These are phyloP conservation scores for Eupithecia vulgata DNA, from an alignment of 2,888 invertebrate genomes.

Conservation along the genomic window DNA sequence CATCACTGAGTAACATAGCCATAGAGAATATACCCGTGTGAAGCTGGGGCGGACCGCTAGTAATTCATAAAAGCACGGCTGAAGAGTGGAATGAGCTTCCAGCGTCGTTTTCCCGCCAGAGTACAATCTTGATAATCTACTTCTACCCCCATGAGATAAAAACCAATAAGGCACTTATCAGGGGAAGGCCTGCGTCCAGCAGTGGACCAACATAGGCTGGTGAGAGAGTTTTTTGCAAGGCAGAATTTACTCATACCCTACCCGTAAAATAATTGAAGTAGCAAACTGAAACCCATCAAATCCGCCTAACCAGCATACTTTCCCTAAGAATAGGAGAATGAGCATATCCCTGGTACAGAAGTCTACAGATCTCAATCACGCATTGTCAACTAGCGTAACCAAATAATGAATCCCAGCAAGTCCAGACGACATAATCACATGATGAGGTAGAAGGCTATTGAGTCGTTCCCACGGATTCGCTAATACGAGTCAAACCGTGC, in stretches of 20 bases:
- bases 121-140: too few relatives aligned
- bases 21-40: too few relatives aligned
- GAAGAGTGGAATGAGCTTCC: too few relatives aligned
- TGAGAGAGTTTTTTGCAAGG: not conserved
- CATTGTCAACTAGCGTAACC: conserved; percentile 5
- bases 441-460: conserved; percentile 23
- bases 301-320: not conserved
- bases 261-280: not conserved
- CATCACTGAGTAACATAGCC: too few relatives aligned
- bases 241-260: not conserved
- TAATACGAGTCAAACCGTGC: conserved; percentile 44
- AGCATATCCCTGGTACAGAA: not conserved
- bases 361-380: not conserved
- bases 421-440: conserved; percentile 24
- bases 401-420: conserved; percentile 16
- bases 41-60: too few relatives aligned
- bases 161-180: too few relatives aligned
- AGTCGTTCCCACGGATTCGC: conserved; percentile 54
- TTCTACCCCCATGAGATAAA: too few relatives aligned
- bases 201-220: too few relatives aligned
- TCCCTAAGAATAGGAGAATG: not conserved
- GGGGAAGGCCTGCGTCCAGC: too few relatives aligned
- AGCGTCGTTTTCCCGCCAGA: too few relatives aligned
- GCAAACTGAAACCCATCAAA: not conserved
- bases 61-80: too few relatives aligned